Evolutionary conservation across 2,888 invertebrate species (phyloP), one percentile per base, ranked within the genome.

Genomic region (Smittia aterrima): DNA sequence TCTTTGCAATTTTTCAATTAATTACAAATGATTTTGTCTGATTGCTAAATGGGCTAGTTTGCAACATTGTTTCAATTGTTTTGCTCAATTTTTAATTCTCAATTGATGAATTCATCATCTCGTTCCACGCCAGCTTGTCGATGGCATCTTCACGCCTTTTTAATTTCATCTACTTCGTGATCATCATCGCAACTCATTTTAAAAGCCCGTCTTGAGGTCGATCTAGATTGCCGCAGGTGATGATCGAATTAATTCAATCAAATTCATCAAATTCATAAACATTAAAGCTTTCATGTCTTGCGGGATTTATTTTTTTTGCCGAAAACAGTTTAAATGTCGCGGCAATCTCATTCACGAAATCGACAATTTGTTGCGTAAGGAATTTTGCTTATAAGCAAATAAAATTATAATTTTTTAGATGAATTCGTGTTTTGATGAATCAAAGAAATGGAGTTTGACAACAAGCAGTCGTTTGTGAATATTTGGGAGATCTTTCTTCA

Each of bases 1-100:
- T 47, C 47, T n/a, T 47, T 47, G 47, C 47, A 47, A 47, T 47
- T 47, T 47, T 47, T 47, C 47, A 47, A 47, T 47, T n/a, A 47
- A 47, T 47, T 47, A 47, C 11, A 47, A 47, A 47, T n/a, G 11
- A 11, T 47, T 47, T 47, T 47, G 47, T 32, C 47, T 47, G 11
- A 47, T 47, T 47, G 16, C 47, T n/a, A 47, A 47, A 47, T 16
- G 11, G 16, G 47, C 47, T 47, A 6, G 47, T 47, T 47, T 2
- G 47, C 2, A 47, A 47, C 47, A 13, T n/a, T 47, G 47, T 47
- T 47, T 47, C n/a, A 47, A 47, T 47, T n/a, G 16, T 11, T 11
- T 47, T n/a, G n/a, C n/a, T n/a, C n/a, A n/a, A n/a, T n/a, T 47
- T 47, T 47, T 47, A 11, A 2, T 47, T n/a, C 7, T 13, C 16